These are phyloP conservation scores for Rhagonycha lutea DNA, from an alignment of 2,888 invertebrate species.

Conservation along the genomic window DNA sequence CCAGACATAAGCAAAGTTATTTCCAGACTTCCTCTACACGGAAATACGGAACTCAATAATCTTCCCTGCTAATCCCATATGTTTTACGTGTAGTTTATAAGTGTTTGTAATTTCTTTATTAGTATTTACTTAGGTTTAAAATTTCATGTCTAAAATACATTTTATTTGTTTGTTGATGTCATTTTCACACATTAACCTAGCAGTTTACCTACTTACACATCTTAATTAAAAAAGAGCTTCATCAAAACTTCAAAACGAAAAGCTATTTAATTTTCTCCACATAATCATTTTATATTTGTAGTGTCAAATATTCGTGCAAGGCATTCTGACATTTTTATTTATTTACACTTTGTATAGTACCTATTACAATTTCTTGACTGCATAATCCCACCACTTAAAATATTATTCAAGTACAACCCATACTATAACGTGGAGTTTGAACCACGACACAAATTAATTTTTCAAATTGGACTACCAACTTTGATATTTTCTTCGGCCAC, in stretches of 20 bases:
- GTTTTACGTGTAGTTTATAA: slow-evolving; percentile 35
- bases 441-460: too few species aligned
- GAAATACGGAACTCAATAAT: slow-evolving; percentile 19
- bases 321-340: too few species aligned
- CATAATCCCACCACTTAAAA: too few species aligned
- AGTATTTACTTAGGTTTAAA: slow-evolving; percentile 8
- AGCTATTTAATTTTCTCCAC: neutral
- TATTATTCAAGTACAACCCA: too few species aligned
- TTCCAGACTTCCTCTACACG: slow-evolving; percentile 20
- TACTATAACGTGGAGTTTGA: too few species aligned
- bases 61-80: slow-evolving; percentile 35
- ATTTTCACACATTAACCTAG: neutral
- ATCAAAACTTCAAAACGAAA: neutral
- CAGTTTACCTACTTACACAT: neutral
- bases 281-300: too few species aligned
- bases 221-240: neutral
- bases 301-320: too few species aligned
- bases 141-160: neutral
- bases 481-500: too few species aligned
- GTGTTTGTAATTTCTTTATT: slow-evolving; percentile 20
- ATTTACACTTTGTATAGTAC: too few species aligned
- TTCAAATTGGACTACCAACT: too few species aligned
- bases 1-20: slow-evolving; percentile 16
- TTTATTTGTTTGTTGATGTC: neutral
- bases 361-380: too few species aligned